A percentile compares a stretch with the other conserved stretches of the same genome.
Evolutionary conservation across 1,140 invertebrate species (phyloP).

Genomic region (Penaeus chinensis): DNA sequence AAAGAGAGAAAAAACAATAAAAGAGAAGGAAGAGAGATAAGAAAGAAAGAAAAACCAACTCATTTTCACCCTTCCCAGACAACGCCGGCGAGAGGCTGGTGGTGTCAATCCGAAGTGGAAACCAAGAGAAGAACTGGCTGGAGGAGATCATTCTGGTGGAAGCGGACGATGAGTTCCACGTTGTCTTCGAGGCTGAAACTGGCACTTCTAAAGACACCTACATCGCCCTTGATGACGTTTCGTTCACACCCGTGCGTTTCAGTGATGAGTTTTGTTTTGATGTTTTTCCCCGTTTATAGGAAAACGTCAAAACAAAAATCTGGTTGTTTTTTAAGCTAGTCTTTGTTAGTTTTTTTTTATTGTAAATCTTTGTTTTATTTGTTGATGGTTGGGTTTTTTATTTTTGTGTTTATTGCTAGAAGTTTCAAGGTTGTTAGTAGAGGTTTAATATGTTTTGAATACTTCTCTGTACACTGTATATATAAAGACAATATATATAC

Average conservation of each 20-base stretch:
- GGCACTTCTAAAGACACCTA: constrained; percentile 43
- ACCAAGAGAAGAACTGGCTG: constrained; percentile 5
- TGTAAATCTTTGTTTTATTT: too few species aligned
- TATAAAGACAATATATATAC: too few species aligned
- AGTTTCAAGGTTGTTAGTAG: too few species aligned
- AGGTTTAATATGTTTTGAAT: too few species aligned
- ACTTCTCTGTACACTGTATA: too few species aligned
- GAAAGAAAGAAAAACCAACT: too few species aligned
- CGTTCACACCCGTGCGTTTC: constrained; percentile 45
- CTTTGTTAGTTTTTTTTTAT: too few species aligned
- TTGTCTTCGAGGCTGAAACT: constrained; percentile 49
- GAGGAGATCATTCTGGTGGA: constrained; percentile 25
- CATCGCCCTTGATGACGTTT: constrained; percentile 54
- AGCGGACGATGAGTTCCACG: constrained; percentile 6
- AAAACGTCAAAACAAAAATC: neutral
- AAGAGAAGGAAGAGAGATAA: too few species aligned
- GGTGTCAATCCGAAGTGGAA: constrained; percentile 22
- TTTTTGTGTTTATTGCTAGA: too few species aligned
- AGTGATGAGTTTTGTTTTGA: neutral
- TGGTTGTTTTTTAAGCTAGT: neutral
- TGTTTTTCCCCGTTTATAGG: neutral
- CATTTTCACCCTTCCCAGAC: neutral
- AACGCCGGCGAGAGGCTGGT: neutral
- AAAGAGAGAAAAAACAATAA: too few species aligned
- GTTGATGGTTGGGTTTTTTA: too few species aligned